Evolutionary conservation across 2,888 invertebrate genomes (phyloP), one percentile per base, ranked within the genome.

Genomic region (Dynastes grantii): DNA sequence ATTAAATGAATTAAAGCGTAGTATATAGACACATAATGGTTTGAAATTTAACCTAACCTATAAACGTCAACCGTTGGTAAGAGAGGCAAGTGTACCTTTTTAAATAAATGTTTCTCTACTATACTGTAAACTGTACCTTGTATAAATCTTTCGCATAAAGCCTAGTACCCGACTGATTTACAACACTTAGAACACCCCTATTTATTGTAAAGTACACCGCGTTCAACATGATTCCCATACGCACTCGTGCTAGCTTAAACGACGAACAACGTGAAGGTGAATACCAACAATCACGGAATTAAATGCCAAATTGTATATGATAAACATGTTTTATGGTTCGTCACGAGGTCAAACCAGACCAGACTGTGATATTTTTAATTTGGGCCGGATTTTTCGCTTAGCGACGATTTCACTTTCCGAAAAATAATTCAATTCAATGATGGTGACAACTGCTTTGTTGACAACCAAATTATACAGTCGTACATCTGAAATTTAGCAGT

Each of bases 141-240:
- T 76, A 81, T 70, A 82, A 70, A 76, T 82, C 77, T 68, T 78
- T 80, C 64, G 73, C 49, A 55, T 78, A 78, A 68, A 78, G 75
- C 22, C 71, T 70, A 53, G 78, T 80, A 53, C 76, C 81, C 65
- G 82, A 71, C 58, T 81, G 77, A 55, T 76, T 81, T 64, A 82
- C 79, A 63, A 81, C 79, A 78, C 78, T 81, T 68, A 82, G 78
- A 78, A 83, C 61, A 51, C 81, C 78, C 55, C 80, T 79, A 71
- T 80, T 82, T 65, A 81, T 68, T 27, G 80, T 77, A 76, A 82
- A 76, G 80, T 79, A 80, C 22, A 81, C 79, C 3, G 81, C 76
- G 79, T 81, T 81, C 22, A 83, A 82, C 83, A 83, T 83, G 70
- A 58, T 75, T 73, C 49, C 37, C 13, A 45, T 37, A 16, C 13